Conservation (phyloP, 2,113 vertebrate genomes). For the Pongo pygmaeus region DNA sequence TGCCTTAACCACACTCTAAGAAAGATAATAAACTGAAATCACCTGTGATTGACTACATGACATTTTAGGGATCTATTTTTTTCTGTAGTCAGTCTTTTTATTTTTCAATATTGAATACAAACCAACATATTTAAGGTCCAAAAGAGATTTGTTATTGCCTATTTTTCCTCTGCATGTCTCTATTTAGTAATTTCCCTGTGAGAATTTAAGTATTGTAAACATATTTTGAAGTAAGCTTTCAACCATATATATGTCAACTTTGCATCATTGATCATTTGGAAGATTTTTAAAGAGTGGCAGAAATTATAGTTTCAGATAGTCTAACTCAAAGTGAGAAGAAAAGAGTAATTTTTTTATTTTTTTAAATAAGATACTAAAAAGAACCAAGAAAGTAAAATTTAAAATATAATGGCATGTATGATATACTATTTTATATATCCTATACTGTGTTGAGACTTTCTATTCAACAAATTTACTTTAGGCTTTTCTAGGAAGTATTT, state of each 20-base stretch:
- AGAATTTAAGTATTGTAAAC: not conserved
- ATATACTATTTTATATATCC: not conserved
- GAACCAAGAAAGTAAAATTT: not conserved
- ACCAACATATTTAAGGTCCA: not conserved
- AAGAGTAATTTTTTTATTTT: not conserved
- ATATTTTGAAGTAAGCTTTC: not conserved
- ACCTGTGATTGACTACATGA: not conserved
- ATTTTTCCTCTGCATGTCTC: not conserved
- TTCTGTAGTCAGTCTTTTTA: not conserved
- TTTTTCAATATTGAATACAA: not conserved
- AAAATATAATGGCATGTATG: not conserved
- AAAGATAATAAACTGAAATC: not conserved
- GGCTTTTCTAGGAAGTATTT: not conserved
- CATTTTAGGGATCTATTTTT: not conserved
- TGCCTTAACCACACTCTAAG: not conserved
- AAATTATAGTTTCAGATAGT: not conserved
- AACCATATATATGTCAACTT: not conserved
- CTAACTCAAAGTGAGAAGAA: not conserved
- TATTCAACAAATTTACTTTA: not conserved
- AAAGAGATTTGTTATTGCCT: not conserved
- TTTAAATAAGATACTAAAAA: not conserved
- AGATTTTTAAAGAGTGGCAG: not conserved
- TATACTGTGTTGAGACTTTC: not conserved
- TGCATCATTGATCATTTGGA: not conserved
- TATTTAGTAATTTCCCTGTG: not conserved